A percentile compares a stretch with the other conserved stretches of the same genome.
phyloP scores from a whole-genome alignment of 2,113 vertebrate species.

The Fulica atra region DNA sequence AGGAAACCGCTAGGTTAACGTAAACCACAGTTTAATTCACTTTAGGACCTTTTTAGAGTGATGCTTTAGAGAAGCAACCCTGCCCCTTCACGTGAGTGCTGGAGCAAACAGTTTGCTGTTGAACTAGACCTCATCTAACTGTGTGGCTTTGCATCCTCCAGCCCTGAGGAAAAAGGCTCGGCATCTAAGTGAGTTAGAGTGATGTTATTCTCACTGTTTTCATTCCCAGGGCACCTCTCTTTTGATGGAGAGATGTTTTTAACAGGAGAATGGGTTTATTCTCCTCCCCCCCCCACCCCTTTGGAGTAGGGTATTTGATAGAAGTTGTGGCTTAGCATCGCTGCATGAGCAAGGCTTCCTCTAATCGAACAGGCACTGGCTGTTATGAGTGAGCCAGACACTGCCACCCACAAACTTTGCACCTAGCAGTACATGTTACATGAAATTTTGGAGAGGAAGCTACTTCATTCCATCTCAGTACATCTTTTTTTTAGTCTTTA shows the following conservation, averaged over 20 bases:
- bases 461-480: not conserved
- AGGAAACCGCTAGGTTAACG: not conserved
- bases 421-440: not conserved
- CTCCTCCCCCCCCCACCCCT: rapidly evolving
- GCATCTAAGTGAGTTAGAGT: not conserved
- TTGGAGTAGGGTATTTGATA: not conserved
- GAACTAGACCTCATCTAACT: not conserved
- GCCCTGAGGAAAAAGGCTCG: not conserved
- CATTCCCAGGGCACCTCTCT: not conserved
- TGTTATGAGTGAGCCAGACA: not conserved
- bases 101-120: not conserved
- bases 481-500: not conserved
- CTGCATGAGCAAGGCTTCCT: not conserved
- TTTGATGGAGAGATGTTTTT: not conserved
- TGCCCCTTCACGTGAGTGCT: not conserved
- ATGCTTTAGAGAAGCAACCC: not conserved
- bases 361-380: not conserved
- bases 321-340: not conserved
- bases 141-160: not conserved
- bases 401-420: not conserved
- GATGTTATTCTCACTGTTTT: not conserved
- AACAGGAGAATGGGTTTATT: not conserved
- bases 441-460: not conserved
- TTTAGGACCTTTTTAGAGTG: not conserved
- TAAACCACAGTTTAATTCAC: not conserved